Percentiles rank a stretch among this genome's conserved stretches.
Evolutionary conservation across 2,797 vertebrate genomes (phyloP).

Genomic region (Lepilemur ruficaudatus): DNA sequence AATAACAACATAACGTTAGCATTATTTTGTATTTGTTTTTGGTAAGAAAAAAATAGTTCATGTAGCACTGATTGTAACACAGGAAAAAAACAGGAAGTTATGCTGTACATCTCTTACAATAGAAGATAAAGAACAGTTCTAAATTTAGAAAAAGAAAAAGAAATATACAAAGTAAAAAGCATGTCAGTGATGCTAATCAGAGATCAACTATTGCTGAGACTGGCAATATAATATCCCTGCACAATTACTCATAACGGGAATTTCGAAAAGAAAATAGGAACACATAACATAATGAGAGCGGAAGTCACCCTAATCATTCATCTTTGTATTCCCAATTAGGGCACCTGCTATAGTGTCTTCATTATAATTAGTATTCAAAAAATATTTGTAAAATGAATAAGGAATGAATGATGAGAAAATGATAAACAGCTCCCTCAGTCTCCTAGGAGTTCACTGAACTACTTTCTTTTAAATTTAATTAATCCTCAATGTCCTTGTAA

Average conservation of each 20-base stretch:
- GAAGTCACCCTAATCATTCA: not conserved
- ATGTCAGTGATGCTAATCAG: not conserved
- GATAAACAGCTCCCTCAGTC: conserved; percentile 48
- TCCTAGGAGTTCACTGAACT: conserved; percentile 20
- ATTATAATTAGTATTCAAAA: conserved; percentile 8
- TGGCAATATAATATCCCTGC: not conserved
- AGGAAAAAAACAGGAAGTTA: not conserved
- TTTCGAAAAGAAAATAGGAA: not conserved
- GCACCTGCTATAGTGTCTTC: not conserved
- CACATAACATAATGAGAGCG: not conserved
- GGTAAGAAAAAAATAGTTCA: not conserved
- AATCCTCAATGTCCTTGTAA: conserved; percentile 63
- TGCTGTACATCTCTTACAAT: not conserved
- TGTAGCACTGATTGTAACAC: not conserved
- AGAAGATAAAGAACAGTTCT: not conserved
- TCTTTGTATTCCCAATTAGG: not conserved
- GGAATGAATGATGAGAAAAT: conserved; percentile 23
- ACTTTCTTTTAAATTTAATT: conserved; percentile 69
- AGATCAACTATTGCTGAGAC: not conserved
- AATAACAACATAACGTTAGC: not conserved
- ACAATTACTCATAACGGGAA: not conserved
- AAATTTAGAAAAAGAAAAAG: not conserved
- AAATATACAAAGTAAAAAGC: not conserved
- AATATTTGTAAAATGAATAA: conserved; percentile 52
- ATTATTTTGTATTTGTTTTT: not conserved